A percentile compares a stretch with the other conserved stretches of the same genome.
Evolutionary conservation across 23 tunicate species (phyloP).

Genomic region (Ciona savignyi): DNA sequence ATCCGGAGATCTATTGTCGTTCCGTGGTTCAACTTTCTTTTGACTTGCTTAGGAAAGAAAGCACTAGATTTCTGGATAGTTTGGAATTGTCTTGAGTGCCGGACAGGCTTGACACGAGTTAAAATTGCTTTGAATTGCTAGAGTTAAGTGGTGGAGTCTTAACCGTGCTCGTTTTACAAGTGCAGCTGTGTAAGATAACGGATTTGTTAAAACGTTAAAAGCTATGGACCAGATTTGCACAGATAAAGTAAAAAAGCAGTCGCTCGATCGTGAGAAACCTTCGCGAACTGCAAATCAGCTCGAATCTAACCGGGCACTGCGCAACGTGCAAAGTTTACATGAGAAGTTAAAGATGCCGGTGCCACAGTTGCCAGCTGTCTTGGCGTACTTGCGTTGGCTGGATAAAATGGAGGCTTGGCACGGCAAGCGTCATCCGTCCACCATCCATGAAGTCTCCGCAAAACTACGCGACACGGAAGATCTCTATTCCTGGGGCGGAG

Average conservation of each 20-base stretch:
- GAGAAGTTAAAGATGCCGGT: constrained; percentile 48
- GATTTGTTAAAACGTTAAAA: too few species aligned
- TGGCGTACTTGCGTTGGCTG: constrained; percentile 78
- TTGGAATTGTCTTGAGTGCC: not conserved
- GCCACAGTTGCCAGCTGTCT: constrained; percentile 73
- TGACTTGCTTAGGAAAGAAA: not conserved
- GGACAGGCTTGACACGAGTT: not conserved
- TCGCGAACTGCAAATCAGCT: constrained; percentile 31
- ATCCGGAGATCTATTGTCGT: not conserved
- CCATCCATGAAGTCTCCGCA: constrained; percentile 26
- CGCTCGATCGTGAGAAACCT: not conserved
- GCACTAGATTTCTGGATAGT: not conserved
- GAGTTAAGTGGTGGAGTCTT: too few species aligned
- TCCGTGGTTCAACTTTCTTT: not conserved
- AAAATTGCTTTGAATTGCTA: not conserved
- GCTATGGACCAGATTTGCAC: too few species aligned
- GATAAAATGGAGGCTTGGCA: constrained; percentile 91
- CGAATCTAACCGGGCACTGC: constrained; percentile 57
- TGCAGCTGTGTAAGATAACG: too few species aligned
- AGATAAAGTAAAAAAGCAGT: too few species aligned
- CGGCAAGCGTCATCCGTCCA: constrained; percentile 21
- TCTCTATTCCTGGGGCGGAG: constrained; percentile 64
- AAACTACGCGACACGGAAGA: constrained; percentile 31
- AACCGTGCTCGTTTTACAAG: not conserved
- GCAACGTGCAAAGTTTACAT: constrained; percentile 36